Percentiles rank a stretch among this genome's conserved stretches.
Evolutionary conservation across 2,888 invertebrate genomes (phyloP).

Genomic region (Strigamia crassipes): DNA sequence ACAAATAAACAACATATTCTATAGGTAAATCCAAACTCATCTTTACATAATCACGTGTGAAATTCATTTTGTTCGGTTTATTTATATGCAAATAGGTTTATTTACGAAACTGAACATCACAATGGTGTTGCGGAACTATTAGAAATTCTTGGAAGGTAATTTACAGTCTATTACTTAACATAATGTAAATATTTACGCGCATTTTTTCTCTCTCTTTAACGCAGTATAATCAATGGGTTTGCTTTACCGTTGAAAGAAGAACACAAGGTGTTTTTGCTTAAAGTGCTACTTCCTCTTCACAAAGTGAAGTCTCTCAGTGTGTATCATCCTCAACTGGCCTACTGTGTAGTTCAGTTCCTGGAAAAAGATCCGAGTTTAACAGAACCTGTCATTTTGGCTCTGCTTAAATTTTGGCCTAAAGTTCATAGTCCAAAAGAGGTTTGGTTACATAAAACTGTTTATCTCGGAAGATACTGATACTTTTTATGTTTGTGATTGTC

Average conservation of each 20-base stretch:
- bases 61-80: neutral
- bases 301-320: constrained; percentile 94
- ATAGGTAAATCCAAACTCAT: constrained; percentile 64
- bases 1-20: constrained; percentile 99
- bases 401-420: constrained; percentile 99
- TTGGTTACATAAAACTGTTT: constrained; percentile 48
- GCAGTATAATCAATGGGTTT: constrained; percentile 98
- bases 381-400: constrained; percentile 78
- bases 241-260: constrained; percentile 98
- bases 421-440: constrained; percentile 98
- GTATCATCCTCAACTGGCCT: constrained; percentile 97
- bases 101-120: constrained; percentile 99
- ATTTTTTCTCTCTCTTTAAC: constrained; percentile 56
- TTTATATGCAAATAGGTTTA: constrained; percentile 72
- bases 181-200: neutral
- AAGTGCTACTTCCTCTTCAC: constrained; percentile 97
- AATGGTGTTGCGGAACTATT: constrained; percentile 98
- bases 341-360: constrained; percentile 99
- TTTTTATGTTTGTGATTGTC: constrained; percentile 51
- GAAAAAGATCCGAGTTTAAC: constrained; percentile 99
- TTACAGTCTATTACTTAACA: constrained; percentile 51
- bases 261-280: constrained; percentile 98
- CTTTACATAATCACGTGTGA: neutral
- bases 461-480: constrained; percentile 47
- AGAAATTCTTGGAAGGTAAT: constrained; percentile 92